Evolutionary conservation across 2,113 vertebrate genomes (phyloP).

Genomic region (Oncorhynchus kisutch): DNA sequence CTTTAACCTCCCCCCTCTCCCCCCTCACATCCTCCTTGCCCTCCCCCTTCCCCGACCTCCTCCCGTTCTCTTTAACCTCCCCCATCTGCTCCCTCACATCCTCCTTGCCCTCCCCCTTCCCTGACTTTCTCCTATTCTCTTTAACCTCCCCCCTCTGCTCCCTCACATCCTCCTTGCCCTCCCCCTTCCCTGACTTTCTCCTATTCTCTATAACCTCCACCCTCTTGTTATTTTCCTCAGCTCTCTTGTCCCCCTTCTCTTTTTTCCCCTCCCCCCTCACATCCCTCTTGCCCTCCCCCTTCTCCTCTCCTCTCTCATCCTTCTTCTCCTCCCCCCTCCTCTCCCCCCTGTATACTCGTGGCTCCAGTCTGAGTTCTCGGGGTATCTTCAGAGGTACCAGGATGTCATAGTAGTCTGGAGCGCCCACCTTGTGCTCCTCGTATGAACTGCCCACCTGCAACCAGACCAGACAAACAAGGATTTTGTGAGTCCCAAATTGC

Average conservation of each 20-base stretch:
- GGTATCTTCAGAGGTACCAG: constrained; percentile 80
- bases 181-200: background rate
- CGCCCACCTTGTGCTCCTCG: constrained; percentile 84
- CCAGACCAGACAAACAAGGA: background rate
- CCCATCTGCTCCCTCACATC: background rate
- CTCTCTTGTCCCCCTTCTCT: background rate
- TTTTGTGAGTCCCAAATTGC: too few relatives aligned
- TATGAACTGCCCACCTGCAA: constrained; percentile 80
- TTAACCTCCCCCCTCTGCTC: background rate
- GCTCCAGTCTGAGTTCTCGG: constrained; percentile 68
- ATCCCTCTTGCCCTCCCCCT: background rate
- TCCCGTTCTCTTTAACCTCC: background rate
- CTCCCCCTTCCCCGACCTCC: rapidly evolving
- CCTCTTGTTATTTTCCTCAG: background rate
- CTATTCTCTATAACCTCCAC: background rate
- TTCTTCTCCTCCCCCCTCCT: background rate
- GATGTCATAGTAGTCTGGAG: constrained; percentile 83
- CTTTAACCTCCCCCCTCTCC: background rate
- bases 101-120: background rate
- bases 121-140: background rate
- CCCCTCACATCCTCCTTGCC: background rate
- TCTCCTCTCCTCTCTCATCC: background rate
- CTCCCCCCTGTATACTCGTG: constrained; percentile 14
- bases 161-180: background rate
- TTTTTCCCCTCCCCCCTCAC: background rate